Conservation (phyloP, 92 coral and sea anemone species). For the Porites rus region DNA sequence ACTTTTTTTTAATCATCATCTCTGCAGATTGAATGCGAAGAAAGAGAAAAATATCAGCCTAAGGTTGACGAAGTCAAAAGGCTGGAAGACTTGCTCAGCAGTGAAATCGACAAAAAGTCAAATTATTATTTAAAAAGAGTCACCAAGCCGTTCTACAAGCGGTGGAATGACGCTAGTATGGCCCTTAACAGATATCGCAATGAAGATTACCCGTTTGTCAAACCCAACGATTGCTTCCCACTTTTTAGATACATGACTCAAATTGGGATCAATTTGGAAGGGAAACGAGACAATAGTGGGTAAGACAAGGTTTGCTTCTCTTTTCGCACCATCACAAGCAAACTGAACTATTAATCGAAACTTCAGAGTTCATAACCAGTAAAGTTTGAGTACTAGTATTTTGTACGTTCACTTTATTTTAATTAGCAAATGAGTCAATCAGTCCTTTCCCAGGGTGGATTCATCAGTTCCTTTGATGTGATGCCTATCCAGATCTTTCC, state of each 20-base stretch:
- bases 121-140: conserved; percentile 69
- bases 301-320: conserved; percentile 13
- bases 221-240: conserved; percentile 1
- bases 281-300: conserved; percentile 26
- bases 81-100: conserved; percentile 67
- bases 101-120: conserved; percentile 71
- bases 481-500: too few species aligned
- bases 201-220: conserved; percentile 56
- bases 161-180: conserved; percentile 77
- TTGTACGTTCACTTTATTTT: background rate
- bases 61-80: conserved; percentile 72
- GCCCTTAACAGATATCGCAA: conserved; percentile 68
- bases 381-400: background rate
- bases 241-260: conserved; percentile 36
- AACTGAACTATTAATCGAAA: background rate
- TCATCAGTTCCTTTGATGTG: too few species aligned
- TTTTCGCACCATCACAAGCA: background rate
- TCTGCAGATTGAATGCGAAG: conserved; percentile 77
- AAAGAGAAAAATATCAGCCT: conserved; percentile 65
- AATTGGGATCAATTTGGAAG: conserved; percentile 33
- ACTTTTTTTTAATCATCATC: background rate
- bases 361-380: background rate
- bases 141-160: conserved; percentile 70
- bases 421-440: background rate
- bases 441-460: too few species aligned